These are phyloP conservation scores for Platichthys flesus DNA, from an alignment of 2,113 vertebrate species.

Conservation along the genomic window DNA sequence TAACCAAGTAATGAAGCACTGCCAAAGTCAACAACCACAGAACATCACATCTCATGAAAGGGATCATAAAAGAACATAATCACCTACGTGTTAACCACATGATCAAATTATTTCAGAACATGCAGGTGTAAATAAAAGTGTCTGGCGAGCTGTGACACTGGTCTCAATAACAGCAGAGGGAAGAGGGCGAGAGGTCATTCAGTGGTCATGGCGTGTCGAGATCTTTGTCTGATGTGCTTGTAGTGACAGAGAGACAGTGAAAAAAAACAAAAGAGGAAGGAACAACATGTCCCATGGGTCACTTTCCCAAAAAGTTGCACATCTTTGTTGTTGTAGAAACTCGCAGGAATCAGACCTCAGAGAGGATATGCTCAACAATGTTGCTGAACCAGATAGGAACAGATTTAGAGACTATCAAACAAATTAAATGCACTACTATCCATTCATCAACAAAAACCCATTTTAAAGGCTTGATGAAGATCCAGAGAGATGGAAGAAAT, in stretches of 20 bases:
- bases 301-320: slow-evolving; percentile 15
- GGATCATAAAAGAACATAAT: not conserved
- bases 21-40: slow-evolving; percentile 29
- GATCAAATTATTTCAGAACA: not conserved
- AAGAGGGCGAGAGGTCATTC: slow-evolving; percentile 1
- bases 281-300: slow-evolving; percentile 28
- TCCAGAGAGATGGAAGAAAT: not conserved
- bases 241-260: slow-evolving; percentile 14
- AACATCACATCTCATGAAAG: not conserved
- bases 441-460: not conserved
- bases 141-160: not conserved
- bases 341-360: slow-evolving; percentile 2
- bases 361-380: slow-evolving; percentile 1
- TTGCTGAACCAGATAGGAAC: not conserved
- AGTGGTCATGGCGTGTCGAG: slow-evolving; percentile 19
- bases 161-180: not conserved
- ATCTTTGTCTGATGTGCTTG: slow-evolving; percentile 45
- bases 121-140: slow-evolving; percentile 4
- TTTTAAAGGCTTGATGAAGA: not conserved
- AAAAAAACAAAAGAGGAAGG: slow-evolving; percentile 29
- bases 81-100: not conserved
- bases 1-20: not conserved
- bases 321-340: slow-evolving; percentile 36
- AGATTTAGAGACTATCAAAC: not conserved
- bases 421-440: not conserved